These are phyloP conservation scores for Drosophila tanythrix DNA, from an alignment of 2,888 invertebrate genomes.

Conservation along the genomic window DNA sequence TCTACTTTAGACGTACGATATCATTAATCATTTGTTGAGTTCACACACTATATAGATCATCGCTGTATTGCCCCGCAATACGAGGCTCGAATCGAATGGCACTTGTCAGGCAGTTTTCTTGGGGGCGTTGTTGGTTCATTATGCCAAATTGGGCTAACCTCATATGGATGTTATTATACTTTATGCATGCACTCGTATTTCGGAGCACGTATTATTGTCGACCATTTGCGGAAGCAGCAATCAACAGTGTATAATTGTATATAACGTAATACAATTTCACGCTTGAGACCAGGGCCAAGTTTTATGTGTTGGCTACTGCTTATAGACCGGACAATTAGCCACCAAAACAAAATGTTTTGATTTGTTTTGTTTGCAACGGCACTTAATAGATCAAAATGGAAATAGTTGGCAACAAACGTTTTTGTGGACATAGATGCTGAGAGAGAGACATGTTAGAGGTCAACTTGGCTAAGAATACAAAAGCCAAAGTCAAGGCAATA, in stretches of 20 bases:
- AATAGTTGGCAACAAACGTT: conserved; percentile 21
- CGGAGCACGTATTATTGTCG: conserved; percentile 47
- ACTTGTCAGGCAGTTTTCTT: conserved; percentile 9
- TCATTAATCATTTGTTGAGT: conserved; percentile 37
- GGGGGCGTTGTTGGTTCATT: conserved; percentile 56
- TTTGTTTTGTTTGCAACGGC: conserved; percentile 54
- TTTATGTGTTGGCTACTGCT: conserved; percentile 42
- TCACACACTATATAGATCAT: conserved; percentile 16
- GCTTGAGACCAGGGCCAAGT: conserved; percentile 60
- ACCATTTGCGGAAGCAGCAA: conserved; percentile 61
- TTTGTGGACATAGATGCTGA: conserved; percentile 23
- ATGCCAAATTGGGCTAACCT: conserved; percentile 59
- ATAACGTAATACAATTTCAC: conserved; percentile 65
- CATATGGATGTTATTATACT: conserved; percentile 53
- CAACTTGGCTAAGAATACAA: conserved; percentile 46
- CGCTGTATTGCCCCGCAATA: no score
- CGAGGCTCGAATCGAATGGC: conserved; percentile 9
- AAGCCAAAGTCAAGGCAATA: conserved; percentile 61
- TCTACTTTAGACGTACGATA: neutral
- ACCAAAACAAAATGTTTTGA: conserved; percentile 51
- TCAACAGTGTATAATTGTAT: conserved; percentile 36
- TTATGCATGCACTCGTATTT: conserved; percentile 31
- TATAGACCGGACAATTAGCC: conserved; percentile 56
- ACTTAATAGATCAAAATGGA: conserved; percentile 53
- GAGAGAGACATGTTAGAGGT: conserved; percentile 46